A percentile compares a stretch with the other conserved stretches of the same genome.
Evolutionary conservation across 2,888 invertebrate genomes (phyloP).

Genomic region (Pristionchus japonicus): DNA sequence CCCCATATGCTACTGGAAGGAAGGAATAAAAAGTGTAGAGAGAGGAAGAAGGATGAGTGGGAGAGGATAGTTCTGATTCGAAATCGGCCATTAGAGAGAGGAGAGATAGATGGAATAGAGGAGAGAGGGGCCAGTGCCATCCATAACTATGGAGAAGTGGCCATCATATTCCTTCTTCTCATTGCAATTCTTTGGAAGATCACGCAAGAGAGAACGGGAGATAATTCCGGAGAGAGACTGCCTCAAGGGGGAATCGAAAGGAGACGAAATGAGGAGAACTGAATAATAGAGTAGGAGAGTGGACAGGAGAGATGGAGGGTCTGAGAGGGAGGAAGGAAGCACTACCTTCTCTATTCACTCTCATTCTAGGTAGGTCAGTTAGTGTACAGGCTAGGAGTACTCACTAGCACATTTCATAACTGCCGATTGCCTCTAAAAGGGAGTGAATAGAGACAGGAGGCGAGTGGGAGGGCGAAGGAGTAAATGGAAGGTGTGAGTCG

Average conservation of each 20-base stretch:
- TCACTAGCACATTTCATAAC: background rate
- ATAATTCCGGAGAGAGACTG: background rate
- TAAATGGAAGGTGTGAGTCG: slow-evolving; percentile 28
- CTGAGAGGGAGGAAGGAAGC: background rate
- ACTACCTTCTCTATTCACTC: background rate
- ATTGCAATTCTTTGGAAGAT: background rate
- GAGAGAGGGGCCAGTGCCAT: background rate
- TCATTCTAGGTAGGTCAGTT: background rate
- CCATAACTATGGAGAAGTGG: background rate
- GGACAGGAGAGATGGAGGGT: slow-evolving; percentile 7
- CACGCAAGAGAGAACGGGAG: background rate
- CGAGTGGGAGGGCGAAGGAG: background rate
- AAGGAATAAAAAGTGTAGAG: slow-evolving; percentile 7
- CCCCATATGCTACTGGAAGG: slow-evolving; percentile 6
- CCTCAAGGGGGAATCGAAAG: background rate
- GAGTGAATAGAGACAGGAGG: background rate
- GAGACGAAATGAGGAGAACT: slow-evolving; percentile 12
- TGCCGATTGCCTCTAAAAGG: slow-evolving; percentile 1
- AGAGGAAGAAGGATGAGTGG: slow-evolving; percentile 14
- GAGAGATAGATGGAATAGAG: background rate
- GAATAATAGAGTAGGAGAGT: slow-evolving; percentile 30
- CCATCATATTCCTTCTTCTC: background rate
- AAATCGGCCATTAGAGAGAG: slow-evolving; percentile 29
- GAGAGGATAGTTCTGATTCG: slow-evolving; percentile 33
- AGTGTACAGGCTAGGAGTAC: background rate